Percentiles rank a stretch among this genome's conserved stretches.
Evolutionary conservation across 2,113 vertebrate species (phyloP).

Genomic region (Gopherus evgoodei): DNA sequence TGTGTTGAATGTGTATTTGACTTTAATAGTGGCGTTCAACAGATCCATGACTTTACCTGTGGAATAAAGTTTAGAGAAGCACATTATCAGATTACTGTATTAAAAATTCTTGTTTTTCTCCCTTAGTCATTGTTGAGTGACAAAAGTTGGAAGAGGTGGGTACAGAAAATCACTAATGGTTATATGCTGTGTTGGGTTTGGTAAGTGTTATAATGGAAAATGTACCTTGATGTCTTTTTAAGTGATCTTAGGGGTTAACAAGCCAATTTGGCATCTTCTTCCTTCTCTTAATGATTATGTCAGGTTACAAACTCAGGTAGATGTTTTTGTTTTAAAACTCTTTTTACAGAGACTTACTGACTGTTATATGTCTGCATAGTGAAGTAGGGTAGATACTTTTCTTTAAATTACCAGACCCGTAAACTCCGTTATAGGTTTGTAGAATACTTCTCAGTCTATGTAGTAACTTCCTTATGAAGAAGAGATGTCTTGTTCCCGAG

Average conservation of each 20-base stretch:
- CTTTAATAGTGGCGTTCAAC: background rate
- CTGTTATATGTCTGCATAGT: conserved; percentile 84
- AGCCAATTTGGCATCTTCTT: conserved; percentile 82
- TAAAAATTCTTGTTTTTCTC: background rate
- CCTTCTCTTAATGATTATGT: conserved; percentile 94
- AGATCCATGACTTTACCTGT: conserved; percentile 14
- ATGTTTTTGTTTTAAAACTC: conserved; percentile 81
- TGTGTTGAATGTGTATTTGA: background rate
- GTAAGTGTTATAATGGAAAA: conserved; percentile 76
- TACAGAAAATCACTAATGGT: too few species aligned
- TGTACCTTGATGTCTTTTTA: conserved; percentile 77
- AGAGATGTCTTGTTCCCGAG: too few species aligned
- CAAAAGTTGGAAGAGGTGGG: too few species aligned
- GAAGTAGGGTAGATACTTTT: conserved; percentile 83
- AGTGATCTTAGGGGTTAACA: conserved; percentile 82
- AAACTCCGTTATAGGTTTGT: background rate
- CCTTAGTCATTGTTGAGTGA: too few species aligned
- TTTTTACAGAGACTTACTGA: conserved; percentile 82
- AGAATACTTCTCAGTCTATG: too few species aligned
- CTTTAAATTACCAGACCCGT: conserved; percentile 75
- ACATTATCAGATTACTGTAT: conserved; percentile 64
- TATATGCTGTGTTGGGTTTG: conserved; percentile 49
- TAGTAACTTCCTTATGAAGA: too few species aligned
- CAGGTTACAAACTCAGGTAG: conserved; percentile 92
- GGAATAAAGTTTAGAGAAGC: conserved; percentile 73